phyloP scores from a whole-genome alignment of 2,113 vertebrate genomes.

The Phylloscopus whistleri region DNA sequence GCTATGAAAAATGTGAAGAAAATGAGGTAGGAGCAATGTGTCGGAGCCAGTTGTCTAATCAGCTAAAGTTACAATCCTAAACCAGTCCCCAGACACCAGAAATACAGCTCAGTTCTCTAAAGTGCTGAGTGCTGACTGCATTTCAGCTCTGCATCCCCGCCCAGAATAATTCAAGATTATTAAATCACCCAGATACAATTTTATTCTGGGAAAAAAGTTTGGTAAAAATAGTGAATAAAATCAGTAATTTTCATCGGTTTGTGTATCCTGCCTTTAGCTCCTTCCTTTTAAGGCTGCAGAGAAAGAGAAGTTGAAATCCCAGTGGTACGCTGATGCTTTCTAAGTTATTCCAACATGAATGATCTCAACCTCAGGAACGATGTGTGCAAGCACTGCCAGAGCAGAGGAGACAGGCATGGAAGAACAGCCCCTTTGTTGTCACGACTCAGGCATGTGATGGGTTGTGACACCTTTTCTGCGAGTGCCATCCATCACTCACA shows the following conservation, averaged over 20 bases:
- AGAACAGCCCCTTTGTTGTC: not conserved
- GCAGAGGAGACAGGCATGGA: not conserved
- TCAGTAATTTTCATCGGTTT: slow-evolving; percentile 27
- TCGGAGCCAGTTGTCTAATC: not conserved
- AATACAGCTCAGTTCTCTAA: not conserved
- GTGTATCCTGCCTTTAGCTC: slow-evolving; percentile 17
- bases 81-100: not conserved
- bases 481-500: not conserved
- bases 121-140: not conserved
- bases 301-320: slow-evolving; percentile 21
- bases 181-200: not conserved
- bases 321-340: not conserved
- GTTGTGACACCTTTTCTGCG: not conserved
- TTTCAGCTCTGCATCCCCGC: not conserved
- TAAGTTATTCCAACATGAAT: slow-evolving; percentile 25
- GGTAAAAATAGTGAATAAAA: slow-evolving; percentile 37
- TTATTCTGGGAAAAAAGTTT: not conserved
- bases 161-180: not conserved
- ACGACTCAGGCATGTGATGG: not conserved
- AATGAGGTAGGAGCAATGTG: not conserved
- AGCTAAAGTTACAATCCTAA: not conserved
- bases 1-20: not conserved
- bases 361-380: slow-evolving; percentile 24
- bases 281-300: slow-evolving; percentile 48
- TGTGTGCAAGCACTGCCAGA: not conserved